These are phyloP conservation scores for Pavo muticus DNA, from an alignment of 2,113 vertebrate genomes.

Conservation along the genomic window DNA sequence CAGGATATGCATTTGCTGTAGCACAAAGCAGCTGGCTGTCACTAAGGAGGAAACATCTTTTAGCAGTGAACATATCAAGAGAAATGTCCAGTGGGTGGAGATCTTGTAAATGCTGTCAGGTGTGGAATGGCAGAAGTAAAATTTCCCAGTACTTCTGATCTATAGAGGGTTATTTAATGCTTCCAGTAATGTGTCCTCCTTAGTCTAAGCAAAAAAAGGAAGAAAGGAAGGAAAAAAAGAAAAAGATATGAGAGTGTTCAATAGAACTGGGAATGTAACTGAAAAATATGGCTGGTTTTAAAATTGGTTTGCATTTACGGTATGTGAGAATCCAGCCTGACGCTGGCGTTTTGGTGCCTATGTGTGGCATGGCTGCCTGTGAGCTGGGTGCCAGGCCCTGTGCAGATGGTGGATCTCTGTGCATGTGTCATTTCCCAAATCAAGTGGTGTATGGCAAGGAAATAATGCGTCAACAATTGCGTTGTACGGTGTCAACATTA, in stretches of 20 bases:
- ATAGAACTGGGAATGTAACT: not conserved
- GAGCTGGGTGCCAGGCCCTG: not conserved
- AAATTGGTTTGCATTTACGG: not conserved
- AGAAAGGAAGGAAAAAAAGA: not conserved
- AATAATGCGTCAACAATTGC: not conserved
- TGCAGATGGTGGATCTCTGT: accelerated
- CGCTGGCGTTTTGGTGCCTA: not conserved
- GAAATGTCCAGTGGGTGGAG: not conserved
- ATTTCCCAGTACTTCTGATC: not conserved
- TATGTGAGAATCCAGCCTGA: not conserved
- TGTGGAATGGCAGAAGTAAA: not conserved
- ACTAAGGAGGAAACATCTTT: not conserved
- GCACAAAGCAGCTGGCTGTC: not conserved
- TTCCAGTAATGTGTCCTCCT: not conserved
- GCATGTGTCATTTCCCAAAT: not conserved
- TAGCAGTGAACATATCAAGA: not conserved
- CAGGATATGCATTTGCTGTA: not conserved
- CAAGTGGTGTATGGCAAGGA: not conserved
- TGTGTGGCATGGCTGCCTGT: accelerated
- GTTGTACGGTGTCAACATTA: not conserved
- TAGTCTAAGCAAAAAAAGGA: not conserved
- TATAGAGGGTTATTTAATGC: not conserved
- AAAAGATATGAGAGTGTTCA: accelerated
- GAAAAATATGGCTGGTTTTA: not conserved
- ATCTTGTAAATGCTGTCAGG: not conserved